phyloP scores from a whole-genome alignment of 2,888 invertebrate genomes.

The Spodoptera littoralis region DNA sequence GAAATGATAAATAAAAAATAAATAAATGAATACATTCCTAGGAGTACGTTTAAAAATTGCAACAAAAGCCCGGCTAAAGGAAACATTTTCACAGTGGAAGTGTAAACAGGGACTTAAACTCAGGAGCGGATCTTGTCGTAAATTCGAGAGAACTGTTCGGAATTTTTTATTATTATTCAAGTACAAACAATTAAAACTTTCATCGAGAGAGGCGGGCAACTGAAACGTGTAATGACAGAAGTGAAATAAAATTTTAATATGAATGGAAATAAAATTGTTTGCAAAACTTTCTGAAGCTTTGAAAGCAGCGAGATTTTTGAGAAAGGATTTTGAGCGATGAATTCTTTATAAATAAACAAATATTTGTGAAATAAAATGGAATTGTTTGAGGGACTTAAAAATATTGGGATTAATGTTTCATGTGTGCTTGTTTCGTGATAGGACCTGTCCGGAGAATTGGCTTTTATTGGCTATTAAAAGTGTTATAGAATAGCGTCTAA shows the following conservation, averaged over 20 bases:
- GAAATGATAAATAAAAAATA: too few species aligned
- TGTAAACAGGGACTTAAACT: conserved; percentile 20
- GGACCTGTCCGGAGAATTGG: too few species aligned
- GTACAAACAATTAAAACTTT: conserved; percentile 53
- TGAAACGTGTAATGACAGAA: conserved; percentile 39
- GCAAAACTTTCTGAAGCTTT: conserved; percentile 37
- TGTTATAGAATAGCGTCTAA: too few species aligned
- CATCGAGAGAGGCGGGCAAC: conserved; percentile 27
- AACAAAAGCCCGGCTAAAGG: conserved; percentile 14
- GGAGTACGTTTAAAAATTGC: conserved; percentile 12
- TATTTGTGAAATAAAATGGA: conserved; percentile 9
- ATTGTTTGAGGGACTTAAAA: not conserved
- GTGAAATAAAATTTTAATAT: conserved; percentile 28
- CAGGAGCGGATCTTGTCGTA: conserved; percentile 21
- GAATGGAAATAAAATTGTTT: conserved; percentile 40
- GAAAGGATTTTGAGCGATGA: conserved; percentile 2
- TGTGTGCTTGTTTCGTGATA: too few species aligned
- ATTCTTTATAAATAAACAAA: conserved; percentile 5
- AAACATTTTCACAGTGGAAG: conserved; percentile 10
- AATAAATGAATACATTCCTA: not conserved
- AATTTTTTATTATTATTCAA: conserved; percentile 37
- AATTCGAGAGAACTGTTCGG: conserved; percentile 27
- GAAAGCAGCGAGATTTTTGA: conserved; percentile 10
- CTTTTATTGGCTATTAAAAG: too few species aligned
- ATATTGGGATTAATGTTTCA: not conserved